phyloP scores from a whole-genome alignment of 2,113 vertebrate genomes.

The Ramphastos sulfuratus region DNA sequence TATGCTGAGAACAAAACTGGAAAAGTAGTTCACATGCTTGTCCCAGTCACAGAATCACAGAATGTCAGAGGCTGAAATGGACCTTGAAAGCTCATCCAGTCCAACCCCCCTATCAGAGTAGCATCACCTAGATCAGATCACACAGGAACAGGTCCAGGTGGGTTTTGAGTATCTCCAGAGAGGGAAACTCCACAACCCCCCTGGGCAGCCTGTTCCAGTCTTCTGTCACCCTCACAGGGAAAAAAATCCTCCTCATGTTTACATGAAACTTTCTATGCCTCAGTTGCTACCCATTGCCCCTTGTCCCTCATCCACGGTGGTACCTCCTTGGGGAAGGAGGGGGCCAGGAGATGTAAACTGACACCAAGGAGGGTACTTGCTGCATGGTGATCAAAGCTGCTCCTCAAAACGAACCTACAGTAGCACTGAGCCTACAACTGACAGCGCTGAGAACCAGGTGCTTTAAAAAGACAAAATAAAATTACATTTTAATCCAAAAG shows the following conservation, averaged over 20 bases:
- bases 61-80: too few relatives aligned
- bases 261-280: too few relatives aligned
- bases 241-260: too few relatives aligned
- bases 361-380: not conserved
- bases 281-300: too few relatives aligned
- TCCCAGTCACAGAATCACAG: not conserved
- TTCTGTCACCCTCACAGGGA: too few relatives aligned
- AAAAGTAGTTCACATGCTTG: not conserved
- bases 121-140: too few relatives aligned
- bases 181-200: too few relatives aligned
- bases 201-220: too few relatives aligned
- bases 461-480: not conserved
- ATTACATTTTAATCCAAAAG: not conserved
- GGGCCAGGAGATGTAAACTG: not conserved
- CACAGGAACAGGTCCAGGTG: too few relatives aligned
- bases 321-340: not conserved
- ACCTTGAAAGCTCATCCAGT: too few relatives aligned
- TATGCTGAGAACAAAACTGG: not conserved
- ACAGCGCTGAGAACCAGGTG: not conserved
- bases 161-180: too few relatives aligned
- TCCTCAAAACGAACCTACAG: not conserved
- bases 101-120: too few relatives aligned
- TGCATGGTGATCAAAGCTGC: not conserved
- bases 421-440: not conserved
- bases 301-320: not conserved